Evolutionary conservation across 2,888 invertebrate species (phyloP).

Genomic region (Heliconius sara): DNA sequence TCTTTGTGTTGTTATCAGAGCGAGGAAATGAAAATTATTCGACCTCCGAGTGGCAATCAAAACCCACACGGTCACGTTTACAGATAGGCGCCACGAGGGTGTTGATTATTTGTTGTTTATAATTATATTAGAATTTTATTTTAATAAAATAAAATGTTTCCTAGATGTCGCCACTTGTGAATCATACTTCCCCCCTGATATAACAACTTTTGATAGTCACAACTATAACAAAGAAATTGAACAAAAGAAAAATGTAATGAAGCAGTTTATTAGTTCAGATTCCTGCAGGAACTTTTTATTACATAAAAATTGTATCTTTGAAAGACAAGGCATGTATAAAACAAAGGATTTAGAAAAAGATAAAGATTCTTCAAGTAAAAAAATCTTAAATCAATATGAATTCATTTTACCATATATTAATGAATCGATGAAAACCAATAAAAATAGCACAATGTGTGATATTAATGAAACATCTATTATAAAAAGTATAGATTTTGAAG

Average conservation of each 20-base stretch:
- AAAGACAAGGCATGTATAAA: neutral
- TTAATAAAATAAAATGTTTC: constrained; percentile 38
- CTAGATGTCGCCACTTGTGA: constrained; percentile 10
- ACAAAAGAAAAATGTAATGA: constrained; percentile 36
- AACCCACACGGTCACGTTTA: neutral
- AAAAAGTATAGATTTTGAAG: neutral
- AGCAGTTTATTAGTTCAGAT: constrained; percentile 47
- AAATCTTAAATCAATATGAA: neutral
- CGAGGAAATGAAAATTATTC: neutral
- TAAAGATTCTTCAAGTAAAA: neutral
- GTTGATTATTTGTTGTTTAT: too few relatives aligned
- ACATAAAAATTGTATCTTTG: constrained; percentile 23
- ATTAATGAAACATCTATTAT: neutral
- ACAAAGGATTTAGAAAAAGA: neutral
- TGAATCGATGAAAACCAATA: neutral
- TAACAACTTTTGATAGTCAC: constrained; percentile 40
- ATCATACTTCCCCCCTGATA: constrained; percentile 6
- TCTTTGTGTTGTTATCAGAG: neutral
- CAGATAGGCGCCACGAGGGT: neutral
- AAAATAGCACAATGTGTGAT: neutral
- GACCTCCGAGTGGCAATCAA: neutral
- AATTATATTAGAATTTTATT: neutral
- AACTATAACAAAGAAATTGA: constrained; percentile 26
- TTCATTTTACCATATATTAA: neutral
- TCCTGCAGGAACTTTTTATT: constrained; percentile 58